A percentile compares a stretch with the other conserved stretches of the same genome.
Conservation (phyloP, 2,113 vertebrate species). For the Camelus dromedarius region DNA sequence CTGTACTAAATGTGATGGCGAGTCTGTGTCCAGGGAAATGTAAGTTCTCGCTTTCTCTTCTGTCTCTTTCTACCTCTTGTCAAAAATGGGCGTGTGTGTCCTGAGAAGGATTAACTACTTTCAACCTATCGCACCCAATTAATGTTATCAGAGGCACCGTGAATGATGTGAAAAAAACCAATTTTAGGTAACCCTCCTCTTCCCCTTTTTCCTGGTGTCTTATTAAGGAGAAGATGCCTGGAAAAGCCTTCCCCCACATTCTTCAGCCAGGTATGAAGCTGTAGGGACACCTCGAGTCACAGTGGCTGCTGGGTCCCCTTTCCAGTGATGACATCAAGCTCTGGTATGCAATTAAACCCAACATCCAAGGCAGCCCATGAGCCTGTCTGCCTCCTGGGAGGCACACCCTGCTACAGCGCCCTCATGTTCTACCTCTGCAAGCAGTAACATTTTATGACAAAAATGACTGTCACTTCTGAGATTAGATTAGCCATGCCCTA, state of each 20-base stretch:
- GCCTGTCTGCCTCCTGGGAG: no score
- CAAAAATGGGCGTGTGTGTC: neutral
- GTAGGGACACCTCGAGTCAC: neutral
- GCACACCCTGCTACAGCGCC: accelerated
- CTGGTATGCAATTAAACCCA: neutral
- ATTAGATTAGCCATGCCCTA: neutral
- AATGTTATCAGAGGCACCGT: neutral
- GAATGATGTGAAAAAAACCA: neutral
- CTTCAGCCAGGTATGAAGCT: no score
- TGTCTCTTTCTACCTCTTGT: neutral
- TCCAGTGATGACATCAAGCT: neutral
- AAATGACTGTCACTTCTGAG: neutral
- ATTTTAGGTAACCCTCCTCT: neutral
- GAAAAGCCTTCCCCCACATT: neutral
- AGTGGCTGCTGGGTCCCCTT: neutral
- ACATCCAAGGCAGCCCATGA: neutral
- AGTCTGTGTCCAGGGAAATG: neutral
- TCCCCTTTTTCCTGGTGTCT: neutral
- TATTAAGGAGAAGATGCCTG: neutral
- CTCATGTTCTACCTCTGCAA: neutral
- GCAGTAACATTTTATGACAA: neutral
- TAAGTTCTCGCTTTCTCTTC: no score
- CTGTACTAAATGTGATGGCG: neutral
- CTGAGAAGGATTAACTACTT: neutral
- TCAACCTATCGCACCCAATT: neutral